These are phyloP conservation scores for Molorchus minor DNA, from an alignment of 2,888 invertebrate species.

Conservation along the genomic window DNA sequence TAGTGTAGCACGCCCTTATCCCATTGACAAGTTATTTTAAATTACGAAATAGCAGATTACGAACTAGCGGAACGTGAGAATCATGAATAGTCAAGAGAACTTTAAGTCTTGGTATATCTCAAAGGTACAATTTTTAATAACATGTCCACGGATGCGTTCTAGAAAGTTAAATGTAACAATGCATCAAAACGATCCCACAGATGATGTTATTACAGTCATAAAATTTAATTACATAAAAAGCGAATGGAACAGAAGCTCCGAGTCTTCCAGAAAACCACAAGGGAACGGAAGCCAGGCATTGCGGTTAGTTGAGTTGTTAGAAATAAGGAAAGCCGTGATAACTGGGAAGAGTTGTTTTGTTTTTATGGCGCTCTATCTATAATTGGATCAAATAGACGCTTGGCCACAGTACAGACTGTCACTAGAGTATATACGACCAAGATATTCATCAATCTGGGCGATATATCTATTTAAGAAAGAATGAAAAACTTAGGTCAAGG, in stretches of 20 bases:
- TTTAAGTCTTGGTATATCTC: neutral
- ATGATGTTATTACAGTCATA: constrained; percentile 36
- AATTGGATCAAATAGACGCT: constrained; percentile 56
- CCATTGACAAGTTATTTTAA: too few relatives aligned
- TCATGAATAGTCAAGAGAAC: neutral
- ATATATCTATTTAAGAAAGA: neutral
- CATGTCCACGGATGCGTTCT: constrained; percentile 18
- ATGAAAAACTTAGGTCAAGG: constrained; percentile 7
- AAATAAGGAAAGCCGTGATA: constrained; percentile 49
- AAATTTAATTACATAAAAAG: constrained; percentile 39
- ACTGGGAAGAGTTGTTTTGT: constrained; percentile 52
- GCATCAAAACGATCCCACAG: constrained; percentile 31
- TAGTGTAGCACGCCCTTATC: too few relatives aligned
- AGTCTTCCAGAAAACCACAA: constrained; percentile 16
- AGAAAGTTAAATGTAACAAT: constrained; percentile 23
- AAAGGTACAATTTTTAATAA: constrained; percentile 4
- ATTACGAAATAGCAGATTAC: too few relatives aligned
- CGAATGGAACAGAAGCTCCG: constrained; percentile 32
- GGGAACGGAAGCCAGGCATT: constrained; percentile 25
- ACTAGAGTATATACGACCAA: constrained; percentile 16
- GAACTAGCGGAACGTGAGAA: too few relatives aligned
- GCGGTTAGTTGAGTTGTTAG: constrained; percentile 53
- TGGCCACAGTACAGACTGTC: constrained; percentile 34
- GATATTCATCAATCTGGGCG: constrained; percentile 10
- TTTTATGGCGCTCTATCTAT: constrained; percentile 55